Evolutionary conservation across 2,113 vertebrate genomes (phyloP), one percentile per base, ranked within the genome.

Genomic region (Macquaria ambigua): DNA sequence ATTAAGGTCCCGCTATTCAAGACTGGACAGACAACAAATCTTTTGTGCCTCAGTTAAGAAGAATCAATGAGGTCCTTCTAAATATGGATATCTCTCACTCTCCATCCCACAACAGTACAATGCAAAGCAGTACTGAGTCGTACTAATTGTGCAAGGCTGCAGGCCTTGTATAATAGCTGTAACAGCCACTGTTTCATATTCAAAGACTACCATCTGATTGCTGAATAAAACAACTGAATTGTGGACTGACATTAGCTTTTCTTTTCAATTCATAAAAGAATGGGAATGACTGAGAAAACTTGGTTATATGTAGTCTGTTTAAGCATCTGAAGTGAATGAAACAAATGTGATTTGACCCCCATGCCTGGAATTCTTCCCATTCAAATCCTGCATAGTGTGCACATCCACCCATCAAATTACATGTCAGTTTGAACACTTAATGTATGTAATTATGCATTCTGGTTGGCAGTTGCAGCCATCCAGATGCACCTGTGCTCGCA

Each of bases 31-130:
- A 93, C 92, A 93, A 91, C 79, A 85, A 82, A 86, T 85, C 91
- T 78, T 89, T 89, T 93, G 92, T 95, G 80, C 85, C 75, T 74
- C 50, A 8, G 84, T 87, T 80, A 46, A 75, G 62, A 74, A 82
- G 89, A 92, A 92, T 93, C 92, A 93, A 89, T 90, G 90, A 90
- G 79, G 70, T 79, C 90, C 84, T 90, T 95, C 85, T 94, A 89
- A 91, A 89, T 85, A 90, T 93, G 87, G 87, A 89, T 82, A 81
- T 53, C 76, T 82, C 87, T 83, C 86, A 52, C 85, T 64, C 79
- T 77, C 78, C 64, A 55, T 77, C 85, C 74, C 70, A 62, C 83
- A 68, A 64, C 72, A 86, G 79, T 34, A 93, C 94, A 92, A 93
- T 91, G 81, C 85, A 84, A 86, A 87, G 73, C 74, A 87, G 88